Percentiles rank a stretch among this genome's conserved stretches.
These are phyloP conservation scores for Caradrina clavipalpis DNA, from an alignment of 2,888 invertebrate genomes.

Conservation along the genomic window DNA sequence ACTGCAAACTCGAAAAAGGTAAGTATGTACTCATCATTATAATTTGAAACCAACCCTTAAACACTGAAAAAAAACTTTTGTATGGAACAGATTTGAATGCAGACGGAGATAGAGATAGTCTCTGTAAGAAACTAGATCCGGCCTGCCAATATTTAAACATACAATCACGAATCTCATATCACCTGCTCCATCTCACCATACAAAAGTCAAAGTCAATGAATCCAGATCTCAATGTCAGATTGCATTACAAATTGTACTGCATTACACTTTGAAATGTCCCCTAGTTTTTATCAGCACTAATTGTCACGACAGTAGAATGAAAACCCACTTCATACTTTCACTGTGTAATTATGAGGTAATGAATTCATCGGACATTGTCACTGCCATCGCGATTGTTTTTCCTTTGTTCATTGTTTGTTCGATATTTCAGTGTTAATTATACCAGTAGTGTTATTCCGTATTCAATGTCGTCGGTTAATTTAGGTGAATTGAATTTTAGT, in stretches of 20 bases:
- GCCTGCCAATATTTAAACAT: background rate
- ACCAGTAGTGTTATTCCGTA: background rate
- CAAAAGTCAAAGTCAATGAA: slow-evolving; percentile 40
- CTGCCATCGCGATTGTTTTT: slow-evolving; percentile 24
- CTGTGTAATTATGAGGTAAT: slow-evolving; percentile 44
- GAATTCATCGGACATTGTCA: slow-evolving; percentile 48
- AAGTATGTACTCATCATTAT: too few relatives aligned
- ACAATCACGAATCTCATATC: slow-evolving; percentile 8
- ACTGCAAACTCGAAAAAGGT: too few relatives aligned
- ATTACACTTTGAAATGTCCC: slow-evolving; percentile 21
- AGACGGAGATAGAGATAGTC: too few relatives aligned
- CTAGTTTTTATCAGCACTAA: slow-evolving; percentile 22
- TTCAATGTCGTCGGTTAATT: too few relatives aligned
- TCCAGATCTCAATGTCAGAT: slow-evolving; percentile 51
- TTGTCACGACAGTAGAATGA: slow-evolving; percentile 26
- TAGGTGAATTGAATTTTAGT: too few relatives aligned
- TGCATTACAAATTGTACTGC: slow-evolving; percentile 21
- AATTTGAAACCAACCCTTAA: too few relatives aligned
- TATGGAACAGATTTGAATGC: too few relatives aligned
- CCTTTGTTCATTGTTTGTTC: slow-evolving; percentile 13
- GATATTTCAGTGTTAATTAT: slow-evolving; percentile 17
- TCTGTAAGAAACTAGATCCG: background rate
- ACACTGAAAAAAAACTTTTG: too few relatives aligned
- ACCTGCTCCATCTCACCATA: slow-evolving; percentile 6
- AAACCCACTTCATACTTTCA: slow-evolving; percentile 63